Conservation (phyloP, 2,888 invertebrate species). For the Parochlus steinenii region DNA sequence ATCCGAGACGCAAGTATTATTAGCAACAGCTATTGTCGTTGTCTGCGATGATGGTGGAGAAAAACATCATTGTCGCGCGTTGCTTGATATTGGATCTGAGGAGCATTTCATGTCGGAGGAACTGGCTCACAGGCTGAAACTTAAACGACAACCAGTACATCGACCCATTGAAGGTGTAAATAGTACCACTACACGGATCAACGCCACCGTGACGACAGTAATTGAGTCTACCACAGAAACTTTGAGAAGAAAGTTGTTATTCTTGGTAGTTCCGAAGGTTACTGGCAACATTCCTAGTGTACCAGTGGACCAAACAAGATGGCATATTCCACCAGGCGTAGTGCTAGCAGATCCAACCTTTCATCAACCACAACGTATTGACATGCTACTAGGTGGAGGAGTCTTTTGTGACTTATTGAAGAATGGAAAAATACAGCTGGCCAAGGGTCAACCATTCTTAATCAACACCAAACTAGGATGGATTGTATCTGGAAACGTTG, state of each 20-base stretch:
- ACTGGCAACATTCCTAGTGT: neutral
- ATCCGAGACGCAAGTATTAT: neutral
- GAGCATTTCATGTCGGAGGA: neutral
- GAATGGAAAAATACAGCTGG: neutral
- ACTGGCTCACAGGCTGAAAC: neutral
- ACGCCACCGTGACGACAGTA: neutral
- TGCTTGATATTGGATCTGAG: neutral
- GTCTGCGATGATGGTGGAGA: neutral
- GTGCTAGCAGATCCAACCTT: constrained; percentile 2
- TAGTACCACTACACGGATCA: neutral
- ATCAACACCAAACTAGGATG: constrained; percentile 3
- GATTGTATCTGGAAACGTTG: neutral
- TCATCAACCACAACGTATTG: neutral
- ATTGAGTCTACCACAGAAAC: neutral
- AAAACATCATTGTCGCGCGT: neutral
- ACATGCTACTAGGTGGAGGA: neutral
- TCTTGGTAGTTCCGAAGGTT: neutral
- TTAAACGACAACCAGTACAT: neutral
- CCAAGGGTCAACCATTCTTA: neutral
- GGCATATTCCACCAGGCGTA: neutral
- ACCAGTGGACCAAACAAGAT: neutral
- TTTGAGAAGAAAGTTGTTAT: neutral
- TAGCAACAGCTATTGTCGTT: neutral
- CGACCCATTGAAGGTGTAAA: neutral
- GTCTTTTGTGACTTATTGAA: neutral